Evolutionary conservation across 30 jellyfish, hydroid and myxozoan species (phyloP), one percentile per base, ranked within the genome.

Genomic region (Nemopilema nomurai): DNA sequence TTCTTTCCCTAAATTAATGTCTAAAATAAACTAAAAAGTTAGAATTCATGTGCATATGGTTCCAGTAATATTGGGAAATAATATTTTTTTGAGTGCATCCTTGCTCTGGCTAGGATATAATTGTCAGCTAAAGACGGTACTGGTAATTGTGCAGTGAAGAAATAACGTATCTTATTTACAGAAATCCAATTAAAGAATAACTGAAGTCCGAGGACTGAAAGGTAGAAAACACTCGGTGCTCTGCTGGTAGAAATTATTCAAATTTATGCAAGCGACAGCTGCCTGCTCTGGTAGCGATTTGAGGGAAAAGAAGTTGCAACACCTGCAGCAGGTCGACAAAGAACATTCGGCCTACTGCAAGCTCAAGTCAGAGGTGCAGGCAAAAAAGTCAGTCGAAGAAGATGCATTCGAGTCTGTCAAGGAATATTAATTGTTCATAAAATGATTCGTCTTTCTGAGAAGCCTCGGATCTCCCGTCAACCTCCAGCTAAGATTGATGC

Each of bases 231-330:
- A 63, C 6, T 3, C 6, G 4, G 7, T 3, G 72, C 18, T 18
- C 72, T 19, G 57, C 13, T 41, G 9, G 57, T 41, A 13, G 57
- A 77, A 77, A 22, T 26, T 77, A 77, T 77, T 65, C 76, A 26
- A 77, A 77, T 28, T 0, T 26, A 77, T 77, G 65, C 51, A 16
- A n/a, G 33, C 20, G 66, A 57, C 87, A 77, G 63, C 87, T 77
- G 87, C 75, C 32, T 9, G 76, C 4, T 77, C 77, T 25, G 41
- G 19, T 13, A 30, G n/a, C 51, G 68, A 30, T 16, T 16, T 33
- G 31, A 23, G 25, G 18, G 33, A 30, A 73, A 30, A 23, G 3
- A 1, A 73, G 26, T 1, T 20, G 83, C 49, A 18, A 69, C 83
- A 73, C 69, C 83, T 73, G 83, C 83, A 41, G 23, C 83, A 13